These are phyloP conservation scores for Pagetopsis macropterus DNA, from an alignment of 2,797 vertebrate species.

Conservation along the genomic window DNA sequence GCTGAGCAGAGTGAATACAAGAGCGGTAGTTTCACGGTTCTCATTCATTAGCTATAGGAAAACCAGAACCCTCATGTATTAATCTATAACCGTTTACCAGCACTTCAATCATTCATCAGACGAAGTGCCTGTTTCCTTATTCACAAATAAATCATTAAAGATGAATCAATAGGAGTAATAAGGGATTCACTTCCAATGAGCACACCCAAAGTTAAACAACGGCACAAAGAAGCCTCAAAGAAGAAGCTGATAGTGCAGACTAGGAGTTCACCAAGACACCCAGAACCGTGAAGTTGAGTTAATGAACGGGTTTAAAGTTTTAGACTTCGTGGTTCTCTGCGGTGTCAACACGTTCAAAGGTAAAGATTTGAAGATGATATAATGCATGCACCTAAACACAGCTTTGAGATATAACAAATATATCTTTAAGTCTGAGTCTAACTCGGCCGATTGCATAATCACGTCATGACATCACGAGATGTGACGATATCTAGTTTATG, in stretches of 20 bases:
- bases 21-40: background rate
- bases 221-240: background rate
- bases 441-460: too few relatives aligned
- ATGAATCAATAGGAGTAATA: conserved; percentile 23
- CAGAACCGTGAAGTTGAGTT: background rate
- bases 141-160: conserved; percentile 42
- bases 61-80: conserved; percentile 9
- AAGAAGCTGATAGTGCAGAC: background rate
- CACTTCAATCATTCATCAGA: conserved; percentile 41
- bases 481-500: too few relatives aligned
- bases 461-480: too few relatives aligned
- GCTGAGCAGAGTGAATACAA: background rate
- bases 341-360: background rate
- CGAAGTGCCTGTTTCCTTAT: background rate
- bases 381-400: background rate
- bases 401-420: too few relatives aligned
- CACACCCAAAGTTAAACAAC: background rate
- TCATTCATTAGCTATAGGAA: background rate
- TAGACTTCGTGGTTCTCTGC: background rate
- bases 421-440: too few relatives aligned
- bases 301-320: background rate
- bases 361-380: background rate
- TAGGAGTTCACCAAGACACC: background rate
- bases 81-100: conserved; percentile 41
- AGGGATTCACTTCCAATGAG: background rate